phyloP scores from a whole-genome alignment of 2,797 vertebrate genomes.

The Anas georgica region DNA sequence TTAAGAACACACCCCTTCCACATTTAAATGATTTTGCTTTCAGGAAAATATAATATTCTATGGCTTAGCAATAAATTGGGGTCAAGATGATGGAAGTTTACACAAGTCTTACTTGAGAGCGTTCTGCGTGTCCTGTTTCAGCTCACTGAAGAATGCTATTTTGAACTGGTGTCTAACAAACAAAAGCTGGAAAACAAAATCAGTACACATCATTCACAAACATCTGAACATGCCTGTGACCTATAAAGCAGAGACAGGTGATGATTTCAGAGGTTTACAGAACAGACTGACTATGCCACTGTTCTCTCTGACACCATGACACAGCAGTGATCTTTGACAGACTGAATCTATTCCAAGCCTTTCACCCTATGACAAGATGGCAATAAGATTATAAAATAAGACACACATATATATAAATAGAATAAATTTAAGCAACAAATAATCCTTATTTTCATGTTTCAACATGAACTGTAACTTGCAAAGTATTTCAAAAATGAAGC shows the following conservation, averaged over 20 bases:
- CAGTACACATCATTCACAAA: not conserved
- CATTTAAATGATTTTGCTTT: not conserved
- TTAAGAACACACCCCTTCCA: not conserved
- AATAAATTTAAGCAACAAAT: not conserved
- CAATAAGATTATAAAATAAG: too few relatives aligned
- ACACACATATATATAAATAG: too few relatives aligned
- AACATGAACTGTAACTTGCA: not conserved
- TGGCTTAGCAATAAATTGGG: not conserved
- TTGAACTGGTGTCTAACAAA: constrained; percentile 99
- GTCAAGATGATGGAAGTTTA: not conserved
- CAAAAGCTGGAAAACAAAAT: constrained; percentile 85
- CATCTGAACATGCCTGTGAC: not conserved
- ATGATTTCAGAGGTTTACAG: not conserved
- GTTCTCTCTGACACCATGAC: not conserved
- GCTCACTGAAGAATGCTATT: constrained; percentile 96
- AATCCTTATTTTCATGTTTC: not conserved
- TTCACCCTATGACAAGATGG: too few relatives aligned
- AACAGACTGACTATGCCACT: not conserved
- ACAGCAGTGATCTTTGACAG: not conserved
- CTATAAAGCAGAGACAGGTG: not conserved
- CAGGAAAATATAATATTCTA: not conserved
- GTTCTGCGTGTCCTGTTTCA: constrained; percentile 98
- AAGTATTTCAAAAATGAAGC: not conserved
- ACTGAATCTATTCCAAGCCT: too few relatives aligned
- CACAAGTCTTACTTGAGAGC: constrained; percentile 90